phyloP scores from a whole-genome alignment of 2,888 invertebrate genomes.

The Vesta saturnalis region DNA sequence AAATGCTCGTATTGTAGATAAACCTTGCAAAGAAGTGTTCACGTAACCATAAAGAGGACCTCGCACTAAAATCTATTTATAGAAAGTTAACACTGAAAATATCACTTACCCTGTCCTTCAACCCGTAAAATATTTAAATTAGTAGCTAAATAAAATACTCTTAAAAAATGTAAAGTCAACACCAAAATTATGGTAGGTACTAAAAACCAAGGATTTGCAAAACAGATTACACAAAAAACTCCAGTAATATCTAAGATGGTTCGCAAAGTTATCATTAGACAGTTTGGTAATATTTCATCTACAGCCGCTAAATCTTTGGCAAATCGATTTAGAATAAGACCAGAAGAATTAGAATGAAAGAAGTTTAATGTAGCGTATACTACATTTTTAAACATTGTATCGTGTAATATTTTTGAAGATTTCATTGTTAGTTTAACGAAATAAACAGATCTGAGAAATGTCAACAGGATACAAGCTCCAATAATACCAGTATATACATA shows the following conservation, averaged over 20 bases:
- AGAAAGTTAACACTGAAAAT: background rate
- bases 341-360: slow-evolving; percentile 88
- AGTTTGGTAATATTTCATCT: slow-evolving; percentile 71
- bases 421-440: background rate
- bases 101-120: slow-evolving; percentile 80
- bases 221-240: slow-evolving; percentile 79
- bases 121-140: slow-evolving; percentile 84
- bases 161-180: slow-evolving; percentile 77
- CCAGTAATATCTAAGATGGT: slow-evolving; percentile 83
- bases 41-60: slow-evolving; percentile 82
- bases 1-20: slow-evolving; percentile 68
- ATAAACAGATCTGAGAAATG: background rate
- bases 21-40: slow-evolving; percentile 75
- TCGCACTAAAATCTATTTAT: slow-evolving; percentile 66
- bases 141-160: slow-evolving; percentile 81
- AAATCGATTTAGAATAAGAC: slow-evolving; percentile 86
- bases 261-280: slow-evolving; percentile 70
- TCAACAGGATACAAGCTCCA: background rate
- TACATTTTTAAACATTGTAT: slow-evolving; percentile 82
- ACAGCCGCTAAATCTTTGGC: slow-evolving; percentile 87
- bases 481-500: slow-evolving; percentile 59
- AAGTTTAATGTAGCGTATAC: slow-evolving; percentile 85
- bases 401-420: slow-evolving; percentile 72
- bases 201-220: slow-evolving; percentile 79
- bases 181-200: slow-evolving; percentile 77